Conservation (phyloP, 2,888 invertebrate genomes). For the Augochlorella aurata region DNA sequence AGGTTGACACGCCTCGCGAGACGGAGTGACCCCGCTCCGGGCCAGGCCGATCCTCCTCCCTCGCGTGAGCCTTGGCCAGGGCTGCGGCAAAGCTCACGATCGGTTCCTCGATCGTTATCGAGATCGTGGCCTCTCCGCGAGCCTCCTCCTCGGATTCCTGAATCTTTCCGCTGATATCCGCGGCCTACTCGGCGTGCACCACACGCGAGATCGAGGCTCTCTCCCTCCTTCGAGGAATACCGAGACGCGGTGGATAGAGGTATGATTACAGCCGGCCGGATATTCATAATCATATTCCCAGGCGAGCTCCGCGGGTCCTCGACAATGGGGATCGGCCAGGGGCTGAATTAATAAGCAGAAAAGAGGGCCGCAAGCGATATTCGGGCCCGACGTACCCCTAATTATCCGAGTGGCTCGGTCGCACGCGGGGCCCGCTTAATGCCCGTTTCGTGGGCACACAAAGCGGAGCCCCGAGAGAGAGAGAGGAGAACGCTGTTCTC, state of each 20-base stretch:
- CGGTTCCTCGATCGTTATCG: conserved; percentile 47
- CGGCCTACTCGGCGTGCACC: background rate
- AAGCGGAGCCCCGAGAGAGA: conserved; percentile 47
- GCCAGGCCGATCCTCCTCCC: conserved; percentile 55
- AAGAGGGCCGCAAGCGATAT: conserved; percentile 55
- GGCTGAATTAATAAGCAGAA: conserved; percentile 69
- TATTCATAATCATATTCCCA: conserved; percentile 64
- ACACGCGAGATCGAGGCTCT: conserved; percentile 22
- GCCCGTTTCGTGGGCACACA: conserved; percentile 62
- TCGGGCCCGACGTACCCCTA: conserved; percentile 66
- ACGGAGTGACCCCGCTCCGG: conserved; percentile 67
- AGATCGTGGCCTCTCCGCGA: conserved; percentile 30
- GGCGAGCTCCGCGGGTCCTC: conserved; percentile 43
- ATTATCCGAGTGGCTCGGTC: conserved; percentile 66
- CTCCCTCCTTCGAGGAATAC: background rate
- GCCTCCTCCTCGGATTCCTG: conserved; percentile 10
- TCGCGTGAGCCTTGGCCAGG: conserved; percentile 38
- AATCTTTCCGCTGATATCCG: conserved; percentile 19
- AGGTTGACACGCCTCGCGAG: conserved; percentile 78
- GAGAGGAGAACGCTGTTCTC: background rate
- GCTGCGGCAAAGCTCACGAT: conserved; percentile 38
- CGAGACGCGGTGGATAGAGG: conserved; percentile 30
- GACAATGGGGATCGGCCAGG: conserved; percentile 53
- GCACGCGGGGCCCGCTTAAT: conserved; percentile 61
- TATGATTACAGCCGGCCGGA: conserved; percentile 60